phyloP scores from a whole-genome alignment of 2,113 vertebrate genomes.

The Chlamydotis undulata region DNA sequence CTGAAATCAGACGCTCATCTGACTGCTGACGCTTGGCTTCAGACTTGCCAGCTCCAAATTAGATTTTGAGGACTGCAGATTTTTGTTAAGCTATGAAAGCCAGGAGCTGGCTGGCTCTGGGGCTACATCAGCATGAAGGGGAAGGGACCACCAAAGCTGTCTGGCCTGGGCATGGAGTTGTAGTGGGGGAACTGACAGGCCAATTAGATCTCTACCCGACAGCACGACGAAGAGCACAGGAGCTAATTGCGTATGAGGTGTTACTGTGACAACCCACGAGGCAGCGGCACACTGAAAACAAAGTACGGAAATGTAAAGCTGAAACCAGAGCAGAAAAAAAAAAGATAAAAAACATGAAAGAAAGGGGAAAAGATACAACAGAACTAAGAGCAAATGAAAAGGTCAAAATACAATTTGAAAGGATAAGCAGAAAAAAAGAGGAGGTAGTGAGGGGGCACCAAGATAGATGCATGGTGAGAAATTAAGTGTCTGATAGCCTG shows the following conservation, averaged over 20 bases:
- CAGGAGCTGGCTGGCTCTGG: not conserved
- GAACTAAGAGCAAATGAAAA: not conserved
- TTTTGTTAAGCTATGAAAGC: not conserved
- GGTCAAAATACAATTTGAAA: not conserved
- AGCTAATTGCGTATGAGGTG: not conserved
- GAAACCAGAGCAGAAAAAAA: not conserved
- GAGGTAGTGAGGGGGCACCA: not conserved
- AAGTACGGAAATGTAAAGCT: not conserved
- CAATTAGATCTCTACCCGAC: not conserved
- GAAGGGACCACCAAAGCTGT: not conserved
- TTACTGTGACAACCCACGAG: constrained; percentile 22
- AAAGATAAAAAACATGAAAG: not conserved
- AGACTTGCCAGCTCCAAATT: not conserved
- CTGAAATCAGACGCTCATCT: not conserved
- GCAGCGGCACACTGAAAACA: not conserved
- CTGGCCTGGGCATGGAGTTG: not conserved
- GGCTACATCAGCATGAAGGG: not conserved
- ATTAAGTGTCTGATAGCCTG: not conserved
- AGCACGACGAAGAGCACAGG: fast-evolving
- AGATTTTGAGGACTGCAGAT: not conserved
- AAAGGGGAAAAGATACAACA: not conserved
- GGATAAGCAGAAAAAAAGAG: not conserved
- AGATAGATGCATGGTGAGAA: not conserved
- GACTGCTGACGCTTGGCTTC: not conserved
- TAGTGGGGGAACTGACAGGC: not conserved